These are phyloP conservation scores for Noturus placidus DNA, from an alignment of 2,113 vertebrate species.

Conservation along the genomic window DNA sequence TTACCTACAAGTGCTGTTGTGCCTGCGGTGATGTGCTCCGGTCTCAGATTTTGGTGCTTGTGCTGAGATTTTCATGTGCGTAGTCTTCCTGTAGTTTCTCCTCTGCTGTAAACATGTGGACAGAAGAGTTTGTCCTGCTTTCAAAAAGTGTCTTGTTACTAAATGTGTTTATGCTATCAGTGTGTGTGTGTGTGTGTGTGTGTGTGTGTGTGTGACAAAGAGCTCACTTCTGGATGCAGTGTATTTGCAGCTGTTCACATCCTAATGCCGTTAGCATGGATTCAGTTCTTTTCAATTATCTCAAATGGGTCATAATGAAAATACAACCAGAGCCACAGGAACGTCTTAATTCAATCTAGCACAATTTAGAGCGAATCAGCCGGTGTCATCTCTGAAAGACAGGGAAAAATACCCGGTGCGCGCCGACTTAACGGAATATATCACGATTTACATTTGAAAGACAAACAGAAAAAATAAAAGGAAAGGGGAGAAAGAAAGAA, in stretches of 20 bases:
- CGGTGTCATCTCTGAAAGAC: slow-evolving; percentile 12
- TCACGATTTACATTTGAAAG: slow-evolving; percentile 39
- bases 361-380: slow-evolving; percentile 39
- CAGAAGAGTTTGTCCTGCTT: background rate
- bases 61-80: background rate
- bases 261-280: slow-evolving; percentile 45
- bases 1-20: too few species aligned
- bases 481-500: too few species aligned
- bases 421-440: slow-evolving; percentile 14
- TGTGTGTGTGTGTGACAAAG: background rate
- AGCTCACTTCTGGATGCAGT: slow-evolving; percentile 40
- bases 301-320: slow-evolving; percentile 51
- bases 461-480: background rate
- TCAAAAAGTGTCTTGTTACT: background rate
- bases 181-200: slow-evolving; percentile 16
- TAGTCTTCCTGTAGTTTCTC: background rate
- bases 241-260: slow-evolving; percentile 45
- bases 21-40: slow-evolving; percentile 49
- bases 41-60: background rate
- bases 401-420: background rate
- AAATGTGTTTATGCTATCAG: background rate
- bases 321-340: slow-evolving; percentile 40
- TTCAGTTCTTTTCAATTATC: slow-evolving; percentile 54
- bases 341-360: slow-evolving; percentile 41
- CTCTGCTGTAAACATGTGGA: background rate